Base-by-base conservation (phyloP, 1,140 invertebrate species). In the Bombus huntii region DNA sequence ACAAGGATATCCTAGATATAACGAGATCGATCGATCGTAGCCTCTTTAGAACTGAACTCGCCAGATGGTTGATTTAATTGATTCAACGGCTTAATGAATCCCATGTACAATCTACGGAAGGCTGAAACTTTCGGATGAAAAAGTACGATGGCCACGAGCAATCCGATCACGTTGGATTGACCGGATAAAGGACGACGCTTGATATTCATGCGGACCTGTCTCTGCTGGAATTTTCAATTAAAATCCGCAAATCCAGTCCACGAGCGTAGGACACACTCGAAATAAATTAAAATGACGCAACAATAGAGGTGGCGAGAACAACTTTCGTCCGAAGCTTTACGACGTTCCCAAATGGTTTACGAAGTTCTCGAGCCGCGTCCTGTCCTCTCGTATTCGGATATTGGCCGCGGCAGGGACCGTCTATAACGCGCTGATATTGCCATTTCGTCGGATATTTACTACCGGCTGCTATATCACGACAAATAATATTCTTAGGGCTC, bases 181-280 rank as follows among this genome's bases (percentile, higher is more conserved):
- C 8, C 25, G 15, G 31, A 47, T 13, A 53, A 37, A 65, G 22
- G 2, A 25, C 22, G 22, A 2, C 12, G 44, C 34, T 70, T 18
- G 44, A 47, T 79, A 84, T 84, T 84, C 76, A 62, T 47, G 75
- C 34, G 9, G 37, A 9, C 3, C 2, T 15, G 15, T 59, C 31
- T 28, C 22, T 10, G 12, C 18, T 42, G 12, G 65, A 84, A 78
- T 84, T 84, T 84, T 84, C 82, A 84, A 78, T 78, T 70, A 78
- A 77, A 22, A 68, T 53, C 81, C 22, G 22, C 18, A 53, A 53
- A 53, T 53, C 47, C 47, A 22, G 18, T 53, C 8, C 22, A 1
- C 13, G 25, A 25, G 8, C 8, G 15, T 2, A 8, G 18, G 44
- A 47, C 65, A 44, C 47, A 79, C 39, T 25, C 53, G 25, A 66